Conservation (phyloP, 2,113 vertebrate genomes). For the Chiloscyllium plagiosum region DNA sequence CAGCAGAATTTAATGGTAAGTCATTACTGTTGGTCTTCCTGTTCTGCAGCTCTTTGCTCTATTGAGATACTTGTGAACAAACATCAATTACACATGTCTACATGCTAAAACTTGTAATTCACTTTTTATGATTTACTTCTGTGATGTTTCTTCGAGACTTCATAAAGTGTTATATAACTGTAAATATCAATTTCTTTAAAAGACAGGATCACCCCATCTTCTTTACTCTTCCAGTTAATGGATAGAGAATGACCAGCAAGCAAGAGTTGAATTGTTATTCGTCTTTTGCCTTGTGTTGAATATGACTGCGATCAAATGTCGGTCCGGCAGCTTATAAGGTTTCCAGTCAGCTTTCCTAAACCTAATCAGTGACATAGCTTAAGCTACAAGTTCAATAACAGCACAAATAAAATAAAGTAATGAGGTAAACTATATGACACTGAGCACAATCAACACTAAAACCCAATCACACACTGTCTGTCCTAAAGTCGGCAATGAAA, state of each 20-base stretch:
- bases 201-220: neutral
- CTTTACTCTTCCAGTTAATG: neutral
- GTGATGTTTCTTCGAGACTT: neutral
- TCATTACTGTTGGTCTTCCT: too few species aligned
- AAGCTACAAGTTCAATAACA: neutral
- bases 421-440: neutral
- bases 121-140: neutral
- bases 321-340: neutral
- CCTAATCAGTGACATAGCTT: neutral
- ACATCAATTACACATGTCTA: neutral
- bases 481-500: neutral
- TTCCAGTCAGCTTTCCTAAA: neutral
- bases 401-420: neutral
- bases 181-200: neutral
- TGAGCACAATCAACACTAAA: neutral
- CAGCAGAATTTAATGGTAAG: too few species aligned
- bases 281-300: neutral
- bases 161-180: neutral
- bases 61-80: neutral
- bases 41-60: neutral
- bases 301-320: neutral
- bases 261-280: neutral
- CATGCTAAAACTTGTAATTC: neutral
- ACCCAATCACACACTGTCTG: neutral
- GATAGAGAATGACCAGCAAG: neutral